Conservation (phyloP, 2,888 invertebrate species). For the Parnassius mnemosyne region DNA sequence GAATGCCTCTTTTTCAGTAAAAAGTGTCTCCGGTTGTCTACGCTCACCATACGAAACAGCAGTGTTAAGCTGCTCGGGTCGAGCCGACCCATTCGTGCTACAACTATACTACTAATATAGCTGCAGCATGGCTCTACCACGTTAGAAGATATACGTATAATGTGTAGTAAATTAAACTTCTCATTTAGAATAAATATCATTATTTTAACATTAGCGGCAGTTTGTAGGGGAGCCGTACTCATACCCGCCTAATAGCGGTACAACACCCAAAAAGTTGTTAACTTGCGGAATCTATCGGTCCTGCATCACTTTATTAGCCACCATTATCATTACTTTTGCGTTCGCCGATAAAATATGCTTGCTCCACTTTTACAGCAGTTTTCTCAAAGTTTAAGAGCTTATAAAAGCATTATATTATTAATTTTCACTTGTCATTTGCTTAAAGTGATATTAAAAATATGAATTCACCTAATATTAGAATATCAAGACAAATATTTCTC, state of each 20-base stretch:
- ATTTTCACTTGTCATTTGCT: slow-evolving; percentile 38
- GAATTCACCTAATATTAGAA: too few relatives aligned
- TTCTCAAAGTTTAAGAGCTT: slow-evolving; percentile 60
- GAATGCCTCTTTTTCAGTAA: too few relatives aligned
- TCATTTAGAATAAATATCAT: slow-evolving; percentile 25
- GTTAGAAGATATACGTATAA: too few relatives aligned
- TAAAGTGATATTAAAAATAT: too few relatives aligned
- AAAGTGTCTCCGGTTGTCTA: too few relatives aligned
- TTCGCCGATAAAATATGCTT: slow-evolving; percentile 76
- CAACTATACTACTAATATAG: too few relatives aligned
- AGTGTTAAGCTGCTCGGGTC: too few relatives aligned
- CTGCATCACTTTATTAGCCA: slow-evolving; percentile 67
- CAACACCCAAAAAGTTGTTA: slow-evolving; percentile 69
- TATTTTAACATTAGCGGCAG: slow-evolving; percentile 37
- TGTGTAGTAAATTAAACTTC: background rate
- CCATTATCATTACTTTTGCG: slow-evolving; percentile 75
- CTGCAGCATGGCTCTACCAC: too few relatives aligned
- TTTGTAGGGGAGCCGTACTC: slow-evolving; percentile 54
- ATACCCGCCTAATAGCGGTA: slow-evolving; percentile 67
- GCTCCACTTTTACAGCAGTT: slow-evolving; percentile 68
- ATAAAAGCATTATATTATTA: slow-evolving; percentile 66
- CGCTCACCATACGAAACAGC: too few relatives aligned
- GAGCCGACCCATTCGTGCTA: too few relatives aligned
- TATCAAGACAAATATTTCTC: too few relatives aligned
- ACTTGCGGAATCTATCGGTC: slow-evolving; percentile 74